Conservation (phyloP, 2,797 vertebrate genomes). For the Lacerta bilineata region DNA sequence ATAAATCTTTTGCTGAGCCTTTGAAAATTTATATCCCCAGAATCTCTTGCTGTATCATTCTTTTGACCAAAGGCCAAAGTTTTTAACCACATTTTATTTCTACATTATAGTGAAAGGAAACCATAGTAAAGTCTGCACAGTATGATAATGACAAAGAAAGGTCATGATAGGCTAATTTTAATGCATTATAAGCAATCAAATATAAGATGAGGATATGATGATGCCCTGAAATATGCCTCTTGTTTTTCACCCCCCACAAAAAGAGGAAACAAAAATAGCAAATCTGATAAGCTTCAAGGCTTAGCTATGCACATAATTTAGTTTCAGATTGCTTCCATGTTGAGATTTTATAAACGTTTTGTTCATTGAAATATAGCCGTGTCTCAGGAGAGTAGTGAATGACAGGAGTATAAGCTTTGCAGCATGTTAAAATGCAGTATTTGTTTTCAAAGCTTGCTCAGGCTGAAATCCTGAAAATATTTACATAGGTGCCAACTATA, state of each 20-base stretch:
- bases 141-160: constrained; percentile 5
- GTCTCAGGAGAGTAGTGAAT: not conserved
- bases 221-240: not conserved
- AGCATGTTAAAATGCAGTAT: not conserved
- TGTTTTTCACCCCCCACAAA: not conserved
- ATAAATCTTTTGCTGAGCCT: not conserved
- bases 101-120: constrained; percentile 8
- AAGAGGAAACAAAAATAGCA: not conserved
- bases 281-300: not conserved
- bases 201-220: constrained; percentile 8
- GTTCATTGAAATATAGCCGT: not conserved
- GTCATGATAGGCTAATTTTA: not conserved
- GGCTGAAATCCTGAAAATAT: not conserved
- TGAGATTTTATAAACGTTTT: not conserved
- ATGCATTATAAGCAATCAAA: constrained; percentile 2
- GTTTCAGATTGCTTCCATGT: not conserved
- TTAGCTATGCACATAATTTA: not conserved
- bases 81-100: not conserved
- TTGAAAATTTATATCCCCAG: not conserved
- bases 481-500: not conserved
- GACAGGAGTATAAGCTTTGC: not conserved
- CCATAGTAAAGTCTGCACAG: not conserved
- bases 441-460: not conserved
- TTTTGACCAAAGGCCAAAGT: not conserved
- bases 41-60: not conserved